Conservation (phyloP, 2,888 invertebrate species). For the Pseudeuparius sepicola region DNA sequence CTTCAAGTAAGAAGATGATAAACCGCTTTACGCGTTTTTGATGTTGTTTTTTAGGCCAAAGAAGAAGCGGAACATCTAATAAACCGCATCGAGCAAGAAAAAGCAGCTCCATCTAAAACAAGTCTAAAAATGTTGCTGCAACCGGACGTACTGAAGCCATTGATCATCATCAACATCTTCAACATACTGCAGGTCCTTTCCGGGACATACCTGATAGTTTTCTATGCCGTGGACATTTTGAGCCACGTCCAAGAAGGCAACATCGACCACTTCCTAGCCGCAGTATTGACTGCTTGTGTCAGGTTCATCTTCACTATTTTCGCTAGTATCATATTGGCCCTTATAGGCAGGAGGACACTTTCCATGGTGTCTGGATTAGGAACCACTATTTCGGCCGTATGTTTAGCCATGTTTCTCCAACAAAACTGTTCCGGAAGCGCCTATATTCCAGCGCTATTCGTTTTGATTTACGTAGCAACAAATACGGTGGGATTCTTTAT, state of each 20-base stretch:
- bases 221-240: conserved; percentile 68
- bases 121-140: conserved; percentile 38
- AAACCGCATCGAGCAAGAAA: conserved; percentile 49
- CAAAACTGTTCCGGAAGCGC: conserved; percentile 31
- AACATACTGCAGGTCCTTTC: conserved; percentile 63
- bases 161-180: conserved; percentile 62
- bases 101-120: conserved; percentile 34
- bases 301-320: conserved; percentile 54
- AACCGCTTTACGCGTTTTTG: background rate
- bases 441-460: conserved; percentile 40
- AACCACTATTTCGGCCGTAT: conserved; percentile 53
- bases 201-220: conserved; percentile 68
- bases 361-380: conserved; percentile 58
- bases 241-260: conserved; percentile 40
- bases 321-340: conserved; percentile 54
- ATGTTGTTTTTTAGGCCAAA: conserved; percentile 41
- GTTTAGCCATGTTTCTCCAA: conserved; percentile 46
- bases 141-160: conserved; percentile 58
- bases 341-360: conserved; percentile 54
- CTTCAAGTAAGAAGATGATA: conserved; percentile 32
- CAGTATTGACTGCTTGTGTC: conserved; percentile 58
- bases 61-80: conserved; percentile 53
- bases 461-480: conserved; percentile 61
- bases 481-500: conserved; percentile 67
- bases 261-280: conserved; percentile 47